Evolutionary conservation across 1,140 invertebrate species (phyloP).

Genomic region (Scaptomyza pallida): DNA sequence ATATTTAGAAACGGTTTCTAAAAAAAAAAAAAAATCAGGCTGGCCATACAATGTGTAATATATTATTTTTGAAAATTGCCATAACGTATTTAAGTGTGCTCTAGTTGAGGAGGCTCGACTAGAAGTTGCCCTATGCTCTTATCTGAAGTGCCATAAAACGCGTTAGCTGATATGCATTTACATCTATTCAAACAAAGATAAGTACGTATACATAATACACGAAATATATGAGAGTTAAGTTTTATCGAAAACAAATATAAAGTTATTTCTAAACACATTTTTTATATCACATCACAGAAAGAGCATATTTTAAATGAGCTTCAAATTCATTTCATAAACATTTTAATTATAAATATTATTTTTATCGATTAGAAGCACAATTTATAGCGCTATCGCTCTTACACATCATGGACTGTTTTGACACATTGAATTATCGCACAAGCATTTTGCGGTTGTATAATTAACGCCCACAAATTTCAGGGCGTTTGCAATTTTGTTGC

Average conservation of each 20-base stretch:
- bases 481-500: slow-evolving; percentile 37
- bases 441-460: slow-evolving; percentile 34
- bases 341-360: slow-evolving; percentile 1
- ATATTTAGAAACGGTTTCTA: slow-evolving; percentile 12
- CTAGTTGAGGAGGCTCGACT: not conserved
- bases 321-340: not conserved
- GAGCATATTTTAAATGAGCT: not conserved
- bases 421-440: slow-evolving; percentile 44
- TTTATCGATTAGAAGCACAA: not conserved
- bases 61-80: not conserved
- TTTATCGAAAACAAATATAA: too few species aligned
- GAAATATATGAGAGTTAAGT: too few species aligned
- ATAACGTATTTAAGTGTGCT: not conserved
- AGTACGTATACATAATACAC: too few species aligned
- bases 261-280: too few species aligned
- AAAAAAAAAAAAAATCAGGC: too few species aligned
- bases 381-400: not conserved
- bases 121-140: not conserved
- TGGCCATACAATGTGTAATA: not conserved
- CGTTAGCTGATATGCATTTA: not conserved
- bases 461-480: slow-evolving; percentile 35
- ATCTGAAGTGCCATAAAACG: not conserved
- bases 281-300: not conserved
- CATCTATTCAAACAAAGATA: too few species aligned
- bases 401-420: slow-evolving; percentile 11